These are phyloP conservation scores for Brachylomia viminalis DNA, from an alignment of 2,888 invertebrate genomes.

Conservation along the genomic window DNA sequence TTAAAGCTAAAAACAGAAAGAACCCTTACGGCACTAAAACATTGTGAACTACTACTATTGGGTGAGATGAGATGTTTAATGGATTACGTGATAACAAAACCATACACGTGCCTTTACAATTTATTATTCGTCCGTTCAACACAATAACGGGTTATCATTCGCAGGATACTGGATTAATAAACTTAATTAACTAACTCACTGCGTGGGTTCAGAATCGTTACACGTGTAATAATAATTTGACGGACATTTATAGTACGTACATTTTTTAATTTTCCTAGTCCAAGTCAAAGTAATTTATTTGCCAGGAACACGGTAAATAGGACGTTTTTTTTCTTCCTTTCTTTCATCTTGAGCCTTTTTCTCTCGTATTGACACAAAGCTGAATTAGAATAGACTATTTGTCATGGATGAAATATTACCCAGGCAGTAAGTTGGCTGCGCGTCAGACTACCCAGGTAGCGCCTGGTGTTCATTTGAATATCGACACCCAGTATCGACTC, in stretches of 20 bases:
- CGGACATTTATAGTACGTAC: neutral
- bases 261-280: neutral
- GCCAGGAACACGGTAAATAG: neutral
- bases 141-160: slow-evolving; percentile 6
- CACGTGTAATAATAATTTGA: slow-evolving; percentile 9
- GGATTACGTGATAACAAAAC: neutral
- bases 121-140: neutral
- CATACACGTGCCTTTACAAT: neutral
- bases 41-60: neutral
- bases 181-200: neutral
- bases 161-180: neutral
- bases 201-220: neutral
- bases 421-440: neutral
- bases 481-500: neutral
- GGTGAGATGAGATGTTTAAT: neutral
- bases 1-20: neutral
- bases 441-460: neutral
- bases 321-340: neutral
- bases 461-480: neutral
- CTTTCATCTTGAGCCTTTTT: neutral
- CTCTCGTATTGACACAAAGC: neutral
- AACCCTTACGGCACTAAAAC: neutral
- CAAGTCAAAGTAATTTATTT: neutral
- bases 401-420: no score
- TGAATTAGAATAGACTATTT: neutral